Evolutionary conservation across 2,797 vertebrate genomes (phyloP).

Genomic region (Cetoscarus ocellatus): DNA sequence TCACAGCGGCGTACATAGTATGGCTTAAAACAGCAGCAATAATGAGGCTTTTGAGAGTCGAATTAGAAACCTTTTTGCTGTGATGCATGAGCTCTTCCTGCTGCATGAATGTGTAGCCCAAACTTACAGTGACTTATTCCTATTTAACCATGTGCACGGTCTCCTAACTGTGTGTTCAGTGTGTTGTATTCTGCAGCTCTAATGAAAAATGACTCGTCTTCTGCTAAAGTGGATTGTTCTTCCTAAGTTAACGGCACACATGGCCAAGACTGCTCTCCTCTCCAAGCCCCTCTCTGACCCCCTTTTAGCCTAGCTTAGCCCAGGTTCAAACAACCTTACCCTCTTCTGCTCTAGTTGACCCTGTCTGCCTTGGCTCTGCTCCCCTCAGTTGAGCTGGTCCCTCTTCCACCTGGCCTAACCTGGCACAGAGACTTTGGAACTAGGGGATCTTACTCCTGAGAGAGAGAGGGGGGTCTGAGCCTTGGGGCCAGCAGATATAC

Average conservation of each 20-base stretch:
- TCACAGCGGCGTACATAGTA: no score
- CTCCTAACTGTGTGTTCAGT: constrained; percentile 17
- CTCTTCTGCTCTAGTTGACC: constrained; percentile 3
- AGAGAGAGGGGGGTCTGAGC: constrained; percentile 22
- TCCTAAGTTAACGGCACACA: constrained; percentile 40
- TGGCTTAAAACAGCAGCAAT: no score
- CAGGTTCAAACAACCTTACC: constrained; percentile 3
- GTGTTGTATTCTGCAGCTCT: constrained; percentile 48
- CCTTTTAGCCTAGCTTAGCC: constrained; percentile 6
- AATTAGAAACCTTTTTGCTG: no score
- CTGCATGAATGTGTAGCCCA: no score
- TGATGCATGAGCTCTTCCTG: no score
- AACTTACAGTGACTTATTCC: no score
- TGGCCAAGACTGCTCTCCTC: constrained; percentile 33
- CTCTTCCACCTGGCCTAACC: background rate
- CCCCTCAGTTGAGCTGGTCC: background rate
- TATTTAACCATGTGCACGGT: no score
- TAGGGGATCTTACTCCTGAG: background rate
- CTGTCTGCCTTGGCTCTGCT: background rate
- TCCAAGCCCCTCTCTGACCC: constrained; percentile 10
- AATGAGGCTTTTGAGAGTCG: no score
- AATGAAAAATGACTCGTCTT: constrained; percentile 70
- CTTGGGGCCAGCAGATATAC: constrained; percentile 63
- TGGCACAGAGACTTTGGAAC: constrained; percentile 1
- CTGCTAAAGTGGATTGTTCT: constrained; percentile 58